Conservation (phyloP, 2,113 vertebrate species). For the Murina feae region DNA sequence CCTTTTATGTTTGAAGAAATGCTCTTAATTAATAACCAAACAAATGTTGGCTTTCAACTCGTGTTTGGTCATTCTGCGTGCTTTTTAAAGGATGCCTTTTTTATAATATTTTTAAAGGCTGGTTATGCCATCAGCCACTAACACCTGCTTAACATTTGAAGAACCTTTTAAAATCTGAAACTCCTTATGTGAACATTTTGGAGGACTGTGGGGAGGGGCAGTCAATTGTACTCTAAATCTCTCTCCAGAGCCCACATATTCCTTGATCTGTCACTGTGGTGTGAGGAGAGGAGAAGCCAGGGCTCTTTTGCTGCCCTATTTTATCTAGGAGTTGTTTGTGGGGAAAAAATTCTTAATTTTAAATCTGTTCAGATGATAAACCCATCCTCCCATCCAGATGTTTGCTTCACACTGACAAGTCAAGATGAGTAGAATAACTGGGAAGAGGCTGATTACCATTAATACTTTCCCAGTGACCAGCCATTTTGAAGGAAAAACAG, state of each 20-base stretch:
- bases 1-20: slow-evolving; percentile 31
- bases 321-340: neutral
- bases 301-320: neutral
- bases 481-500: neutral
- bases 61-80: neutral
- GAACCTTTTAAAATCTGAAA: neutral
- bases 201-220: fast-evolving
- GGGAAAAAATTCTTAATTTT: neutral
- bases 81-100: slow-evolving; percentile 11
- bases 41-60: neutral
- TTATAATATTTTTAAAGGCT: neutral
- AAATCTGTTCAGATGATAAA: slow-evolving; percentile 19
- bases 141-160: neutral
- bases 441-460: slow-evolving; percentile 15
- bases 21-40: slow-evolving; percentile 17
- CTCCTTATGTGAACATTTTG: neutral
- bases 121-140: neutral
- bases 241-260: neutral
- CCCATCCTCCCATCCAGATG: neutral
- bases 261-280: neutral
- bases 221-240: neutral
- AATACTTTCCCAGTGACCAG: neutral
- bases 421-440: neutral
- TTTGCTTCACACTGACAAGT: slow-evolving; percentile 9
- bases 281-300: neutral